Evolutionary conservation across 2,888 invertebrate genomes (phyloP), one percentile per base, ranked within the genome.

Genomic region (Oxycera nigricornis): DNA sequence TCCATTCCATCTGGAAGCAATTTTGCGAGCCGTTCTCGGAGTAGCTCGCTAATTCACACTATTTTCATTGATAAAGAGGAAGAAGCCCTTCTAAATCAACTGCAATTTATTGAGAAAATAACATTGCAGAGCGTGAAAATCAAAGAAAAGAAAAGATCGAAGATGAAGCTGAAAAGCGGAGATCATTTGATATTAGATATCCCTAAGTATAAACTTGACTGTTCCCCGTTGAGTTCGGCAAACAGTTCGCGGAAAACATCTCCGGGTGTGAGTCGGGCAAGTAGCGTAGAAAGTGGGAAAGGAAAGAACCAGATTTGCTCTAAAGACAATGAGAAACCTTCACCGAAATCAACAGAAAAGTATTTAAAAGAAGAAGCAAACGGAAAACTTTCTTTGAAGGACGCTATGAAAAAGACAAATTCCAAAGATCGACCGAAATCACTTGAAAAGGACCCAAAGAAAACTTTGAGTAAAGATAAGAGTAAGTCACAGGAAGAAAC

Each of bases 401-500:
- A 76, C 50, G 55, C 55, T 89, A 89, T 78, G 89, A 90, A 82
- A 88, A 91, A 86, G 81, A 88, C 81, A 30, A 86, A 87, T 68
- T 87, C 89, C 0, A 91, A 90, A 81, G 91, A 91, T 81, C 90
- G 91, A 77, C 91, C 91, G 0, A 90, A 90, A 79, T 91, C 91
- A 0, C 84, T 91, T 74, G 92, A 92, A 80, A 89, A 88, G 83
- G 90, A 78, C 84, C 85, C 17, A 80, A 84, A 75, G 9, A 82
- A 83, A 11, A 80, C 81, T 1, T 75, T 84, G 11, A 83, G 82
- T 75, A 83, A 82, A 70, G 92, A 92, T 82, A 87, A 91, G 77
- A 89, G 91, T 2, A 91, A 90, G 81, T 91, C 91, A 0, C 91
- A 91, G 82, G 92, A 92, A 81, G 92, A 92, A 77, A 90, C 90